Evolutionary conservation across 2,797 vertebrate species (phyloP), one percentile per base, ranked within the genome.

Genomic region (Tolypeutes matacus): DNA sequence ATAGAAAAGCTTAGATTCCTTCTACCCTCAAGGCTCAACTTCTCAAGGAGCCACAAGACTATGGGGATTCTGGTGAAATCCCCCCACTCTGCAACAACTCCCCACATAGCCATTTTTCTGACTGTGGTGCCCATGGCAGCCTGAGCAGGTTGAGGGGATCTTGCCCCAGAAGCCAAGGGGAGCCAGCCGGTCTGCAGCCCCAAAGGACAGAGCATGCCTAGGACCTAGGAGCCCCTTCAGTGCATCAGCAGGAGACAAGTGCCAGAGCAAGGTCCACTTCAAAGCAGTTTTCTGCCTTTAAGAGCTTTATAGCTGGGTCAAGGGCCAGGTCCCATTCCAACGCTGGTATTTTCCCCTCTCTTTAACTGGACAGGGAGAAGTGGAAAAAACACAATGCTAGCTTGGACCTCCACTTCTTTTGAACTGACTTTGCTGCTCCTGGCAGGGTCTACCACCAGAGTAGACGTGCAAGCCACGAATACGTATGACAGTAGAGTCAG

Each of bases 251-350:
- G 42, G 60, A 21, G 1, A 9, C 51, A 46, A 34, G 18, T 10
- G 5, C 56, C 86, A 60, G 49, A 58, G 21, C 46, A 82, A 42
- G 14, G 67, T 29, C 53, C 77, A 87, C 73, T 82, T 56, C 93
- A 93, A 88, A 96, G 86, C 36, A 3, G 0, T 46, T 84, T 93
- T 94, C 78, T 78, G 58, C 69, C 56, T 77, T 46, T 67, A 78
- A 67, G 58, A 86, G 64, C 39, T 64, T 88, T 31, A 39, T 20
- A 81, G 34, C 42, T 82, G 34, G 36, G 51, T 34, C 34, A 31
- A 58, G 73, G 51, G 34, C 23, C 67, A 64, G 67, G 65, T 75
- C 46, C 51, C 67, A 25, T 60, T 75, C 69, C 42, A 87, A 96
- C 8, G 39, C 21, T 60, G 87, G 27, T 67, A 18, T 77, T 90